Percentiles rank a stretch among this genome's conserved stretches.
phyloP scores from a whole-genome alignment of 2,113 vertebrate species.

The Pitta sordida region DNA sequence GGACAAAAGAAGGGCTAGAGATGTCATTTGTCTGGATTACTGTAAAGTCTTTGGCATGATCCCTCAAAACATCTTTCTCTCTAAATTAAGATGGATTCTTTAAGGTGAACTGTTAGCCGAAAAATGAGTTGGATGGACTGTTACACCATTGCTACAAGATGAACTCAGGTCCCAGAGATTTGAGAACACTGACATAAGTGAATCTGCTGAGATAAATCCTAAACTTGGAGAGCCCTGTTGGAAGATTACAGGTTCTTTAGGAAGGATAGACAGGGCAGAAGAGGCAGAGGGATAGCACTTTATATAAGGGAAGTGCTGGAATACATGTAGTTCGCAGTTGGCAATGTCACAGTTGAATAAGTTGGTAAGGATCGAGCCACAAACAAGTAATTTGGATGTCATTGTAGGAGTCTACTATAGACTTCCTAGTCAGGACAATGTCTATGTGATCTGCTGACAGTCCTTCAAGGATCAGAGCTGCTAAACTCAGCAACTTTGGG shows the following conservation, averaged over 20 bases:
- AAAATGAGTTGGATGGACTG: background rate
- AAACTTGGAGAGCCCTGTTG: too few species aligned
- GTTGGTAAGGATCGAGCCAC: background rate
- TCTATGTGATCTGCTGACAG: accelerated
- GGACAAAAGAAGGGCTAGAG: background rate
- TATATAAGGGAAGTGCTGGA: accelerated
- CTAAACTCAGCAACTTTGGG: background rate
- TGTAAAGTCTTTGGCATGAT: background rate
- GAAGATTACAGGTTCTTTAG: accelerated
- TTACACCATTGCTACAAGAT: background rate
- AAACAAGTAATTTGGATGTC: background rate
- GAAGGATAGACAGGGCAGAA: background rate
- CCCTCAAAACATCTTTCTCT: background rate
- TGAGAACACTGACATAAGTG: background rate
- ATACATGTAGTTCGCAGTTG: background rate
- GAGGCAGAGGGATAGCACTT: background rate
- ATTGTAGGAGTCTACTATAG: accelerated
- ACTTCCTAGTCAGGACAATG: accelerated
- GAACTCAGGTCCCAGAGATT: background rate
- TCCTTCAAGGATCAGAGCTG: background rate
- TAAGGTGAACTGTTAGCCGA: too few species aligned
- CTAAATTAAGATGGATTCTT: background rate
- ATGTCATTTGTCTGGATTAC: background rate
- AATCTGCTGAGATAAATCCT: background rate
- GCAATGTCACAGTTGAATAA: background rate